Conservation (phyloP, 2,797 vertebrate species). For the Halcyon smyrnensis region DNA sequence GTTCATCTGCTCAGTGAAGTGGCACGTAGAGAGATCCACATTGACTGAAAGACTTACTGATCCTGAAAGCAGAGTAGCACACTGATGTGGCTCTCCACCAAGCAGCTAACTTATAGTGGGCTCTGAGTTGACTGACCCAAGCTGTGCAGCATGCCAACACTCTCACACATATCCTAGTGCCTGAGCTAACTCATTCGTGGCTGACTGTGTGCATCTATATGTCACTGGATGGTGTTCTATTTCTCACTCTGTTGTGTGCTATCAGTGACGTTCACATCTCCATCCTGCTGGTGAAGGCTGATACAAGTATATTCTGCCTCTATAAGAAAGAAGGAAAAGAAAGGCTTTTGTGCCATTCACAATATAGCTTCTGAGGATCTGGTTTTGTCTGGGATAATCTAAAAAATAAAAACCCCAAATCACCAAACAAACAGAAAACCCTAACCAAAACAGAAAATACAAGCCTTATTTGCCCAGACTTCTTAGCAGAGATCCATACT, state of each 20-base stretch:
- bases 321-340: too few relatives aligned
- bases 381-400: background rate
- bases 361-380: background rate
- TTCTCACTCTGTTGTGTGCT: background rate
- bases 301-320: background rate
- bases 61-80: rapidly evolving
- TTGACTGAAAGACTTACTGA: background rate
- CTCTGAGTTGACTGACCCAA: background rate
- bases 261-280: background rate
- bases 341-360: background rate
- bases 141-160: background rate
- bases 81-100: too few relatives aligned
- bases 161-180: background rate
- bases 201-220: background rate
- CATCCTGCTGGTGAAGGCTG: background rate
- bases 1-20: background rate
- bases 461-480: background rate
- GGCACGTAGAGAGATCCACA: rapidly evolving
- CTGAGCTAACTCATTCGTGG: background rate
- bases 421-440: background rate
- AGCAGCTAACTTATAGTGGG: background rate
- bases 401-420: background rate
- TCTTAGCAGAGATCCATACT: background rate
- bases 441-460: background rate
- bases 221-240: background rate